phyloP scores from a whole-genome alignment of 2,113 vertebrate genomes.

The Atrichornis clamosus region DNA sequence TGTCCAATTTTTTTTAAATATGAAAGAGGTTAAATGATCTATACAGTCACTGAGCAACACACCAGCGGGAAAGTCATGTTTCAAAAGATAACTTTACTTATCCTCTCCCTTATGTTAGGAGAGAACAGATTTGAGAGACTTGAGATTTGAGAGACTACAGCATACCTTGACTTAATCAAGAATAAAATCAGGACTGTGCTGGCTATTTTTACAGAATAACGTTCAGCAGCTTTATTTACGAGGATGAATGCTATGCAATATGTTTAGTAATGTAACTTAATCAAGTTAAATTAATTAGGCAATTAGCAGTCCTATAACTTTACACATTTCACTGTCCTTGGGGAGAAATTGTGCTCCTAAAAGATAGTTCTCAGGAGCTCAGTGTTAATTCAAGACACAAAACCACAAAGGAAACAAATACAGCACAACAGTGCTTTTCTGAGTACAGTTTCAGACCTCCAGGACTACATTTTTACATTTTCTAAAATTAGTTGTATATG shows the following conservation, averaged over 20 bases:
- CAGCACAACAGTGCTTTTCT: background rate
- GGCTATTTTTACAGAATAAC: background rate
- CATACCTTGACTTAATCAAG: background rate
- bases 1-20: background rate
- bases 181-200: background rate
- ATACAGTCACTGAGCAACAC: background rate
- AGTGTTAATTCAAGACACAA: background rate
- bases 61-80: background rate
- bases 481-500: background rate
- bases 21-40: background rate
- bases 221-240: background rate
- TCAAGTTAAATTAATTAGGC: background rate
- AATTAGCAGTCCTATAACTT: background rate
- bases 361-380: background rate
- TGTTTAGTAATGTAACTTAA: background rate
- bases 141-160: background rate
- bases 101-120: background rate
- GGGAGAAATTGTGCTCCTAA: background rate
- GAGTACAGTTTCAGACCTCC: background rate
- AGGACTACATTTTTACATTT: background rate
- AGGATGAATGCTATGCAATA: background rate
- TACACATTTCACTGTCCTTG: background rate
- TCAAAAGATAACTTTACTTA: background rate
- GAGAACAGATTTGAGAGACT: background rate
- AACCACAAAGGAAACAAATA: background rate